Base-by-base conservation (phyloP, 1,140 invertebrate species). In the Aphaenogaster ashmeadi region DNA sequence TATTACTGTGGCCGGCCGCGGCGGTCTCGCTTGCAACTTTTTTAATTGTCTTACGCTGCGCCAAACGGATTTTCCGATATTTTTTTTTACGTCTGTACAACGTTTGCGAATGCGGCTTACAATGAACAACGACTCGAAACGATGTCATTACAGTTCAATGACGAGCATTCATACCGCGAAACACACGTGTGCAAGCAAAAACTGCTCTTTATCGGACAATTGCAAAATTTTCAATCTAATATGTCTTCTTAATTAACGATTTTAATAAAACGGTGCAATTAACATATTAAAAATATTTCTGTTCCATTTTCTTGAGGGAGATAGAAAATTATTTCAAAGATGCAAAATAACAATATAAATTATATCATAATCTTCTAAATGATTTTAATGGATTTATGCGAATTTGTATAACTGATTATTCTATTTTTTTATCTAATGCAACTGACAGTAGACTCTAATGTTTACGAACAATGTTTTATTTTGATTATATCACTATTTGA, bases 41-140 rank as follows among this genome's bases (percentile, higher is more conserved):
- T 79, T 79, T 79, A 79, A 79, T 79, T 79, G 44, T 66, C 60
- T 79, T 66, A 64, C 38, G 50, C 52, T 33, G 36, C n/a, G 6
- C 44, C 60, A 21, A 44, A 18, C 77, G 60, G 60, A 79, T 47
- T 66, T 27, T 36, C 41, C 58, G 27, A 78, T 77, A 44, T 54
- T 44, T 77, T 77, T 77, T 69, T 69, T 47, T 60, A 77, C 5
- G 13, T 27, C 13, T 21, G n/a, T 44, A 41, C 38, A 27, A 27
- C 21, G 54, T 77, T 58, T 18, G 54, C 21, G 54, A 60, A 41
- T 27, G n/a, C 74, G 38, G 21, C 38, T 74, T 54, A 27, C 38
- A 60, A 60, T 60, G 38, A 58, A 77, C 36, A 41, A 18, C 54
- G 13, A 58, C 21, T 41, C 15, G 38, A 60, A 77, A 44, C 54